Percentiles rank a stretch among this genome's conserved stretches.
phyloP scores from a whole-genome alignment of 2,888 invertebrate species.

The Athripsodes cinereus region DNA sequence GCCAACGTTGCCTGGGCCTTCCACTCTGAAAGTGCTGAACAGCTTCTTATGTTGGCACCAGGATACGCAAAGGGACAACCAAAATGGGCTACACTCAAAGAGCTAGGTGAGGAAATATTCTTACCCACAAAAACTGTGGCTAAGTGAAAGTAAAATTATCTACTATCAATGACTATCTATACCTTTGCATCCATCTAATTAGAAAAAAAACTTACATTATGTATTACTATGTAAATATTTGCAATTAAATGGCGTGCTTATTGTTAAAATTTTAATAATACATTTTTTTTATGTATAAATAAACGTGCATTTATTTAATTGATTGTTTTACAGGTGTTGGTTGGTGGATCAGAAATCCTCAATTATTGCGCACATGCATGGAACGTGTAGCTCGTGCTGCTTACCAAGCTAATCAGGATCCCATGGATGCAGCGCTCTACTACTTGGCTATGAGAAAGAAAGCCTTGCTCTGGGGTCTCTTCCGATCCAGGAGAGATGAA shows the following conservation, averaged over 20 bases:
- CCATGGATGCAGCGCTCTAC: slow-evolving; percentile 94
- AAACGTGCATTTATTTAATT: no score
- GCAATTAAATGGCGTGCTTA: no score
- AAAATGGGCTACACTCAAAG: slow-evolving; percentile 85
- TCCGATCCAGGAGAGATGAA: slow-evolving; percentile 78
- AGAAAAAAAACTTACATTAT: no score
- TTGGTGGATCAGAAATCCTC: slow-evolving; percentile 92
- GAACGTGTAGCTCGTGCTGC: slow-evolving; percentile 93
- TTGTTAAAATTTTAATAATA: no score
- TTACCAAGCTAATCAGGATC: slow-evolving; percentile 88
- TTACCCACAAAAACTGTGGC: no score
- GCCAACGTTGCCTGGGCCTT: slow-evolving; percentile 98
- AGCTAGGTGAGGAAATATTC: slow-evolving; percentile 61
- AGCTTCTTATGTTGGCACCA: slow-evolving; percentile 83
- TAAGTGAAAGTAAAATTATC: no score
- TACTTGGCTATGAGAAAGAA: slow-evolving; percentile 99
- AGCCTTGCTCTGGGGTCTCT: slow-evolving; percentile 92
- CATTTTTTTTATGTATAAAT: no score
- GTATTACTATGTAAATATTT: no score
- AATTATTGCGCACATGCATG: slow-evolving; percentile 73
- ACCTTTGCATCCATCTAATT: no score
- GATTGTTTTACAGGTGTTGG: slow-evolving; percentile 60
- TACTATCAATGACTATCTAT: no score
- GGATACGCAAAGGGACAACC: slow-evolving; percentile 78
- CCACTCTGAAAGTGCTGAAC: slow-evolving; percentile 97